A percentile compares a stretch with the other conserved stretches of the same genome.
Evolutionary conservation across 2,113 vertebrate genomes (phyloP).

Genomic region (Lota lota): DNA sequence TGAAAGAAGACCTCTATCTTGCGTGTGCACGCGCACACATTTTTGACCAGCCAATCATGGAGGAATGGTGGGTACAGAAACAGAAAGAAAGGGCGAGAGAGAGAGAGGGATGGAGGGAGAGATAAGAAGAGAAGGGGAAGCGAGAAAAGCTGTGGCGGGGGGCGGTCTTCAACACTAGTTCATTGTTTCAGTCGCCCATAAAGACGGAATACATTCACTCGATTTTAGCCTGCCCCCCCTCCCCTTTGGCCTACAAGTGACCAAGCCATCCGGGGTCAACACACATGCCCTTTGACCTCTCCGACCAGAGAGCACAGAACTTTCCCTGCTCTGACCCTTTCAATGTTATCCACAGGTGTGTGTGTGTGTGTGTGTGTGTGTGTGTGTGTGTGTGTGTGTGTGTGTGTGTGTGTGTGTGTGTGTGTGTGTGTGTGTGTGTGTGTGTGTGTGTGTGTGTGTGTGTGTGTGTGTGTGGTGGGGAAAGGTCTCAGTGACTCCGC

Average conservation of each 20-base stretch:
- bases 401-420: too few species aligned
- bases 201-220: background rate
- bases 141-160: slow-evolving; percentile 25
- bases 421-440: too few species aligned
- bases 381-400: too few species aligned
- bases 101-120: too few species aligned
- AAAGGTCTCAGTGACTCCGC: too few species aligned
- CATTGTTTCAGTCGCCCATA: background rate
- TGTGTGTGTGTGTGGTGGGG: too few species aligned
- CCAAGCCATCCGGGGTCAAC: background rate
- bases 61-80: background rate
- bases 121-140: background rate
- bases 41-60: background rate
- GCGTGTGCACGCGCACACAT: background rate
- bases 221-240: background rate
- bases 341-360: background rate
- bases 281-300: background rate
- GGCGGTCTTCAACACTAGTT: slow-evolving; percentile 34
- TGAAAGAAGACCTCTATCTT: too few species aligned
- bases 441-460: too few species aligned
- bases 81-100: background rate
- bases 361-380: background rate
- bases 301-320: background rate
- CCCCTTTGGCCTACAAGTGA: background rate
- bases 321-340: background rate